Conservation (phyloP, 1,140 invertebrate genomes). For the Lepidurus arcticus region DNA sequence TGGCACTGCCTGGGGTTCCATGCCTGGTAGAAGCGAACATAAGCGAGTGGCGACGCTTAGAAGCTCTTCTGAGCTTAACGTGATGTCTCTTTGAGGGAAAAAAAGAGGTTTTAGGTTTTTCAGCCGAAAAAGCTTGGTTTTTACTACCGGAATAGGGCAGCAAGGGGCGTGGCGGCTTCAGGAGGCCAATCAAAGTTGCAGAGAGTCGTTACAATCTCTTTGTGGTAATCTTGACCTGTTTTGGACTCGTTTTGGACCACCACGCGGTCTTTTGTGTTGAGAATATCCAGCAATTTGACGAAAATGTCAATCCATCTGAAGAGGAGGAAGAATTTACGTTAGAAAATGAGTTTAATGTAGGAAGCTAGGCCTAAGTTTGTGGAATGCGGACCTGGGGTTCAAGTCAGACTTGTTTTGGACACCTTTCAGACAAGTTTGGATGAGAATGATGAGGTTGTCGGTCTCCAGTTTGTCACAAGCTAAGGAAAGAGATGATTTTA, state of each 20-base stretch:
- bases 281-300: constrained; percentile 10
- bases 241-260: background rate
- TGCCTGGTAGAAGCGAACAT: background rate
- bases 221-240: background rate
- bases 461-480: background rate
- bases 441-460: background rate
- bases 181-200: background rate
- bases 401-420: background rate
- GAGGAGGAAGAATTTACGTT: background rate
- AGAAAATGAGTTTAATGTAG: too few relatives aligned
- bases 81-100: background rate
- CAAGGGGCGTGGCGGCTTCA: background rate
- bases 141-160: background rate
- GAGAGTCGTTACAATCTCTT: background rate
- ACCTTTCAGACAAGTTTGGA: background rate
- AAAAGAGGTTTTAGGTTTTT: background rate
- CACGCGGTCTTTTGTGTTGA: background rate
- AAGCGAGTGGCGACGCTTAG: background rate
- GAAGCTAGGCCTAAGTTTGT: background rate
- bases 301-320: background rate
- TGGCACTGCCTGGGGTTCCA: background rate
- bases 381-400: background rate
- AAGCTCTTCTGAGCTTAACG: background rate
- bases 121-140: background rate
- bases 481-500: constrained; percentile 5